Conservation (phyloP, 2,888 invertebrate genomes). For the Gryllus longicercus region DNA sequence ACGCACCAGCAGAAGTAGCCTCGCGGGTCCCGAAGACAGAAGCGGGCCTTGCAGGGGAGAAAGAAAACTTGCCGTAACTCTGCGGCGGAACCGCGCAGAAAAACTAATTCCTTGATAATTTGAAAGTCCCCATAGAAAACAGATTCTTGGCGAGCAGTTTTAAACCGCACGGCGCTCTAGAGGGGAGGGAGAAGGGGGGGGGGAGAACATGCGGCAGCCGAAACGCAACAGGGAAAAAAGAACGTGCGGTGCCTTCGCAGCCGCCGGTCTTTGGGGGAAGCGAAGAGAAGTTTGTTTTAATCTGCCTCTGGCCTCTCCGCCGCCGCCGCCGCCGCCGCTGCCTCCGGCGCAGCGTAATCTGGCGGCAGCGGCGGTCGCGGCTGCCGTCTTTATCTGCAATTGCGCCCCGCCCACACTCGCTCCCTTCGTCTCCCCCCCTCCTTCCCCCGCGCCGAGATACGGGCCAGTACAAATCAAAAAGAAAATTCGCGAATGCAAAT, state of each 20-base stretch:
- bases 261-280: constrained; percentile 28
- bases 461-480: constrained; percentile 17
- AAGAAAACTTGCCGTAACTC: constrained; percentile 22
- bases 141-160: constrained; percentile 34
- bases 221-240: constrained; percentile 35
- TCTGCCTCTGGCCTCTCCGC: constrained; percentile 24
- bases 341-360: constrained; percentile 8
- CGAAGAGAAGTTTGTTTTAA: constrained; percentile 36
- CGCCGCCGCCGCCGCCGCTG: constrained; percentile 5
- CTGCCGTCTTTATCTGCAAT: constrained; percentile 17
- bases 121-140: constrained; percentile 43
- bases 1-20: neutral
- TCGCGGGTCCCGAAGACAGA: neutral
- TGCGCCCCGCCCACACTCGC: neutral
- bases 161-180: constrained; percentile 25
- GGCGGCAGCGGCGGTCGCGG: neutral
- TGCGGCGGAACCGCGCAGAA: constrained; percentile 39
- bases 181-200: constrained; percentile 28
- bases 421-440: neutral
- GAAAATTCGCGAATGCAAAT: constrained; percentile 17
- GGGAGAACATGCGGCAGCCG: constrained; percentile 28
- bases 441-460: neutral
- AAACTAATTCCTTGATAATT: constrained; percentile 55
- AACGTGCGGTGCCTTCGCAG: constrained; percentile 21
- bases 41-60: neutral